Conservation (phyloP, 2,113 vertebrate species). For the Callipepla squamata region DNA sequence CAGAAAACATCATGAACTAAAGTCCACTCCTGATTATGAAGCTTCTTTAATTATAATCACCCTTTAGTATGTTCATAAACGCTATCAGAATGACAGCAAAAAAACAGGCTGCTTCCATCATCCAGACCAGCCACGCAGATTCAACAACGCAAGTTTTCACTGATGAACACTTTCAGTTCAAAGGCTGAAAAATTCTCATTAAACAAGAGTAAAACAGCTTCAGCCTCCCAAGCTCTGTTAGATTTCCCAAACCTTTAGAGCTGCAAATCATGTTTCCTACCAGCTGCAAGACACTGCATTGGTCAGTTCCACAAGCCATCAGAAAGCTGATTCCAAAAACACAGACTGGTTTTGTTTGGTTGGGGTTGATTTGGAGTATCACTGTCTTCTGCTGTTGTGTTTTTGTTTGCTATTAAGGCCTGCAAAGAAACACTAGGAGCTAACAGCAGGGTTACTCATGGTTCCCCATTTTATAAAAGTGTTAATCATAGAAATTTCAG, state of each 20-base stretch:
- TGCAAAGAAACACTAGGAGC: background rate
- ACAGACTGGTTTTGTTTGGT: background rate
- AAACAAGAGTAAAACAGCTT: background rate
- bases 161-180: background rate
- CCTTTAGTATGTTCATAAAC: background rate
- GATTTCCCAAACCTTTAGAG: background rate
- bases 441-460: accelerated
- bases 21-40: background rate
- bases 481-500: background rate
- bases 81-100: accelerated
- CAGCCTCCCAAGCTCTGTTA: background rate
- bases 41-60: background rate
- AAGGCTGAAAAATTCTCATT: background rate
- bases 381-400: no score
- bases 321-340: background rate
- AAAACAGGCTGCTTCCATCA: background rate
- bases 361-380: no score
- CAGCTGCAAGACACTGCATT: background rate
- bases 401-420: background rate
- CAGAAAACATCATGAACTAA: background rate
- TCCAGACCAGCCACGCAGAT: background rate
- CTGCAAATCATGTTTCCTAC: background rate
- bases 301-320: background rate
- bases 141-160: background rate
- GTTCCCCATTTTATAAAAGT: background rate